A percentile compares a stretch with the other conserved stretches of the same genome.
Evolutionary conservation across 2,113 vertebrate species (phyloP).

Genomic region (Actenoides hombroni): DNA sequence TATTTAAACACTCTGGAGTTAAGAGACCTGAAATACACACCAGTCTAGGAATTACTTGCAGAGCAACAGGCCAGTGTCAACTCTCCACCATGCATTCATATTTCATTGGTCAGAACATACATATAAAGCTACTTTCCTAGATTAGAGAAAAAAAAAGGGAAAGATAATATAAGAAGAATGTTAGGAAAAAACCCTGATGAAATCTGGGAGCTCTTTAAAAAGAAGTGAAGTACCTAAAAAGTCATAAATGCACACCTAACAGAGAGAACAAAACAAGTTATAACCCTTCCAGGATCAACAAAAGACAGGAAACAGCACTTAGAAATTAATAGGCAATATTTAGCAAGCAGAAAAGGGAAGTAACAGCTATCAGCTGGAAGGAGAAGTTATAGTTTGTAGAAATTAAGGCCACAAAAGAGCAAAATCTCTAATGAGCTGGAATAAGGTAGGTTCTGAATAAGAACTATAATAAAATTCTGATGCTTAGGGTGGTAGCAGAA

Average conservation of each 20-base stretch:
- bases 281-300: not conserved
- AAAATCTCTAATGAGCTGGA: not conserved
- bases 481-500: not conserved
- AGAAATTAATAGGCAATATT: constrained; percentile 8
- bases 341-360: not conserved
- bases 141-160: not conserved
- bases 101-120: not conserved
- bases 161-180: not conserved
- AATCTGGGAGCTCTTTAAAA: not conserved
- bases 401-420: not conserved
- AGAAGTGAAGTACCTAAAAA: not conserved
- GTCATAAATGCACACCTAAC: not conserved
- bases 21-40: not conserved
- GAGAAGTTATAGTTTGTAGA: not conserved
- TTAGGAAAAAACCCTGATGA: not conserved
- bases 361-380: not conserved
- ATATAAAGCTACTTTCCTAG: not conserved
- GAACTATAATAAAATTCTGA: constrained; percentile 18
- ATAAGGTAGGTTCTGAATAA: constrained; percentile 33
- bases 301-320: not conserved
- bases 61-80: not conserved
- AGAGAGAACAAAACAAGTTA: not conserved
- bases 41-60: not conserved
- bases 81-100: not conserved
- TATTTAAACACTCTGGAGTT: not conserved